phyloP scores from a whole-genome alignment of 1,140 invertebrate species.

The Homalodisca vitripennis region DNA sequence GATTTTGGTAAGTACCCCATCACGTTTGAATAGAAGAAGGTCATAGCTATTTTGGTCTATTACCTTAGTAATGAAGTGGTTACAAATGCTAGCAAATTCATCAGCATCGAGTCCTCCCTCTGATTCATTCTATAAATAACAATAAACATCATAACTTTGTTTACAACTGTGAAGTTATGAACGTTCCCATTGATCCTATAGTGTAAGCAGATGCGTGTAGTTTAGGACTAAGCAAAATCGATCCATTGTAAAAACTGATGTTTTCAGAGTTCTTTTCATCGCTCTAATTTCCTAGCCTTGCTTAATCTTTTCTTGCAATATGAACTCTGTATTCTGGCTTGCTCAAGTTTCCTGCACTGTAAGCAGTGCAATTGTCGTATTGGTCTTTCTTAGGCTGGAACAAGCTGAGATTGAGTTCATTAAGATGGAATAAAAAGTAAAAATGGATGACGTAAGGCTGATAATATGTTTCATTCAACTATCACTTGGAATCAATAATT shows the following conservation, averaged over 20 bases:
- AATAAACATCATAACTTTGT: neutral
- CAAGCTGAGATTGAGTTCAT: neutral
- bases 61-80: neutral
- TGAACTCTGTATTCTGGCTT: neutral
- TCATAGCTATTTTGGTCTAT: neutral
- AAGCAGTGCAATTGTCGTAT: neutral
- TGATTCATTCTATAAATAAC: neutral
- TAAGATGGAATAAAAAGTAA: neutral
- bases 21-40: neutral
- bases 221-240: neutral
- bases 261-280: neutral
- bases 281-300: neutral
- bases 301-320: neutral
- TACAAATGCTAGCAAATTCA: neutral
- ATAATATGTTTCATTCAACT: neutral
- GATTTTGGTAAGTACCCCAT: neutral
- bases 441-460: neutral
- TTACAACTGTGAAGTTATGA: neutral
- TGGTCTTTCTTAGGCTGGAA: neutral
- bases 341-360: neutral
- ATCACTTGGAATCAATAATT: neutral
- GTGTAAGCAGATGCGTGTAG: neutral
- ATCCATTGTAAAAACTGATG: neutral
- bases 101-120: neutral
- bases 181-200: neutral